Conservation (phyloP, 2,797 vertebrate species). For the Heterohyrax brucei region DNA sequence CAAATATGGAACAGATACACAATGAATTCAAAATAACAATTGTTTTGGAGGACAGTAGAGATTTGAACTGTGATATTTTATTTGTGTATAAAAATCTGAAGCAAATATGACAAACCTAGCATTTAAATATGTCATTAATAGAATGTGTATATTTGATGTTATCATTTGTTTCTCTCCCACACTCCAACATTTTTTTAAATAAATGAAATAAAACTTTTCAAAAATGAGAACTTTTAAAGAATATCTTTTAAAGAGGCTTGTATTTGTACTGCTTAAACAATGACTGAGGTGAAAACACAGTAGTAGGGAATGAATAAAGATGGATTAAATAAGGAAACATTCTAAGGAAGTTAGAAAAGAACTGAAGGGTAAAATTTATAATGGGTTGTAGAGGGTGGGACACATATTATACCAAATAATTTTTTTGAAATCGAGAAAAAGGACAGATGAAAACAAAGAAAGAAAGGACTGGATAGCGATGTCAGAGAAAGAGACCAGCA, state of each 20-base stretch:
- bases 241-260: slow-evolving; percentile 9
- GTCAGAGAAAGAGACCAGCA: not conserved
- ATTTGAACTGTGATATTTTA: slow-evolving; percentile 46
- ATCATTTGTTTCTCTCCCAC: slow-evolving; percentile 8
- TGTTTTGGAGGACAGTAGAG: not conserved
- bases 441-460: not conserved
- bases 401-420: not conserved
- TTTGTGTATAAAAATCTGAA: slow-evolving; percentile 38
- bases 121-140: slow-evolving; percentile 11
- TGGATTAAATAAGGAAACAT: not conserved
- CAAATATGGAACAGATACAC: not conserved
- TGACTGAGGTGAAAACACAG: not conserved
- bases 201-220: not conserved
- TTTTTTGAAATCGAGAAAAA: not conserved
- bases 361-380: not conserved
- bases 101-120: slow-evolving; percentile 9
- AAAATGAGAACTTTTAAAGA: not conserved
- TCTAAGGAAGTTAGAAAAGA: not conserved
- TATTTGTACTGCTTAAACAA: not conserved
- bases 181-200: not conserved
- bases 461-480: not conserved
- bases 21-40: slow-evolving; percentile 38
- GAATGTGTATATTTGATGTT: slow-evolving; percentile 37
- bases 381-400: not conserved
- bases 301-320: not conserved